Percentiles rank a stretch among this genome's conserved stretches.
Evolutionary conservation across 2,113 vertebrate species (phyloP).

Genomic region (Nicator chloris): DNA sequence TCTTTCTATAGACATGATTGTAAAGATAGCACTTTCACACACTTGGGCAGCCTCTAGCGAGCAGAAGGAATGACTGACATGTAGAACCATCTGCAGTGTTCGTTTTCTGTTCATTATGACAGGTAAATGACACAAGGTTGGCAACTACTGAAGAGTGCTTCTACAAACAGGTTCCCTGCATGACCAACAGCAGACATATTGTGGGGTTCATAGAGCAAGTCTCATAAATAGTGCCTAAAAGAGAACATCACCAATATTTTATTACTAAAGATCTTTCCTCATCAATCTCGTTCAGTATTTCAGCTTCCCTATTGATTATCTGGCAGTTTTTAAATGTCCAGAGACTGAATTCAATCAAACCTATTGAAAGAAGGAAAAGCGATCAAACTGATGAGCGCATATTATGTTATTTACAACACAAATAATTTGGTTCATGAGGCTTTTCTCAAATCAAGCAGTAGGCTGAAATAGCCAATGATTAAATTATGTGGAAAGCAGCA

Average conservation of each 20-base stretch:
- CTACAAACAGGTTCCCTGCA: neutral
- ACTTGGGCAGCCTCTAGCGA: neutral
- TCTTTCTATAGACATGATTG: neutral
- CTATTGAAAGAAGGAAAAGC: slow-evolving; percentile 63
- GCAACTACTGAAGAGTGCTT: neutral
- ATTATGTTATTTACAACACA: slow-evolving; percentile 66
- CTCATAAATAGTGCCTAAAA: slow-evolving; percentile 10
- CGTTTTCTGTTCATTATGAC: neutral
- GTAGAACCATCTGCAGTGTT: neutral
- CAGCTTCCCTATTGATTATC: slow-evolving; percentile 66
- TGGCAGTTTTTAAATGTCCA: slow-evolving; percentile 64
- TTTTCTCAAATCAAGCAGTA: slow-evolving; percentile 56
- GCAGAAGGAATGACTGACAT: neutral
- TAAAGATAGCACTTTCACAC: neutral
- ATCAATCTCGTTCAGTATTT: slow-evolving; percentile 64
- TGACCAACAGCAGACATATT: neutral
- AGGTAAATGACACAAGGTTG: neutral
- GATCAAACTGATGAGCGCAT: slow-evolving; percentile 60
- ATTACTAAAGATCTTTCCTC: slow-evolving; percentile 16
- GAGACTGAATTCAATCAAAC: slow-evolving; percentile 67
- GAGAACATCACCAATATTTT: slow-evolving; percentile 4
- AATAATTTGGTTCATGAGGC: slow-evolving; percentile 56
- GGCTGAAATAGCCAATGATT: slow-evolving; percentile 55
- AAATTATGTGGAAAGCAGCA: slow-evolving; percentile 49
- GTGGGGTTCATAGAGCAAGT: neutral